Conservation (phyloP, 1,140 invertebrate genomes). For the Philotrypesis tridentata region DNA sequence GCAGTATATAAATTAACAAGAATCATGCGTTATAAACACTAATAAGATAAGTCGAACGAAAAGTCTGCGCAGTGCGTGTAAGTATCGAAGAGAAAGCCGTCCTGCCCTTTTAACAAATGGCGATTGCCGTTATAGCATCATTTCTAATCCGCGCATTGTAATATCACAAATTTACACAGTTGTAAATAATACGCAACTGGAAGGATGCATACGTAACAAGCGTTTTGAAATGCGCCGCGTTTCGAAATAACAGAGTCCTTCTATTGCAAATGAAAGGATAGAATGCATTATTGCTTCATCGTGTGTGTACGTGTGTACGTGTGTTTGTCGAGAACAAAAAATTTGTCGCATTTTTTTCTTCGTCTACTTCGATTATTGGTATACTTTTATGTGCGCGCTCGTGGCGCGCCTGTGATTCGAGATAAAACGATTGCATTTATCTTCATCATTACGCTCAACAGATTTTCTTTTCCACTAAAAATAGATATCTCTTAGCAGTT, state of each 20-base stretch:
- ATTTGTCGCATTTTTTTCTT: neutral
- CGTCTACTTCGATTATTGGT: neutral
- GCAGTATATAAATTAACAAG: neutral
- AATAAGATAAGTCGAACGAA: neutral
- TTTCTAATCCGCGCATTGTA: neutral
- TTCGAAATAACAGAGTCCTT: neutral
- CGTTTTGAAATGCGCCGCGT: constrained; percentile 28
- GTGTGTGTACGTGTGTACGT: no score
- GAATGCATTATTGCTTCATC: neutral
- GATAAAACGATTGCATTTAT: constrained; percentile 24
- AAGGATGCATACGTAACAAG: constrained; percentile 29
- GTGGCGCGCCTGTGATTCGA: no score
- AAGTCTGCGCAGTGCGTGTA: no score
- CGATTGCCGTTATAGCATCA: neutral
- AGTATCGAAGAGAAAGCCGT: neutral
- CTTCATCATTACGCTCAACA: neutral
- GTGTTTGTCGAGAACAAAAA: neutral
- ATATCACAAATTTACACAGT: constrained; percentile 51
- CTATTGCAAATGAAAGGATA: neutral
- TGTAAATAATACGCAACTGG: constrained; percentile 44
- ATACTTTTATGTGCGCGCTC: no score
- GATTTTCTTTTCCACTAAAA: constrained; percentile 34
- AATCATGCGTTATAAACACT: neutral
- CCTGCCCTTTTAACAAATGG: neutral
- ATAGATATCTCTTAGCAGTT: constrained; percentile 27